Conservation (phyloP, 2,797 vertebrate genomes). For the Glyptemys insculpta region DNA sequence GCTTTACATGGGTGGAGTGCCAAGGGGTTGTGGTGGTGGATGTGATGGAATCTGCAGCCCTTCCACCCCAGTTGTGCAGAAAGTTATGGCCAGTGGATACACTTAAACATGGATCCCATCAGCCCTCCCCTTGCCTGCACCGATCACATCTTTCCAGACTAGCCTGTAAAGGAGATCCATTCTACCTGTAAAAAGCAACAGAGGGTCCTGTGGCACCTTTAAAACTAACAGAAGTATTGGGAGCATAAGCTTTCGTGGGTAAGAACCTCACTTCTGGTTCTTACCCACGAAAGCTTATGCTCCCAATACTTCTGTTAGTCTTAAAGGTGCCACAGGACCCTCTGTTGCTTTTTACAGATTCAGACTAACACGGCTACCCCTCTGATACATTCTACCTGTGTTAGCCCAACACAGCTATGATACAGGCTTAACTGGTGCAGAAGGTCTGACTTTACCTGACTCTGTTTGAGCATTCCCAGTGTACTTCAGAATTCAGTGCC, state of each 20-base stretch:
- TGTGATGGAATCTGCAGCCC: not conserved
- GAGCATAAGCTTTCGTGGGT: no score
- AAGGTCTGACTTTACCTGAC: not conserved
- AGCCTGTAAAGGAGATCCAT: not conserved
- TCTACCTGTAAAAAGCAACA: no score
- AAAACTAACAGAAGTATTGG: no score
- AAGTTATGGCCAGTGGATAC: not conserved
- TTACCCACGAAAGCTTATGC: no score
- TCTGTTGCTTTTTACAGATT: no score
- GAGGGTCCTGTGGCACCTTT: no score
- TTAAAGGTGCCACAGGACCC: no score
- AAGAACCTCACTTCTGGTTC: no score
- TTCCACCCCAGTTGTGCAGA: not conserved
- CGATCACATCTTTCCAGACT: not conserved
- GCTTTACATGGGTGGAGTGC: accelerated
- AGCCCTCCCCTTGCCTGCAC: not conserved
- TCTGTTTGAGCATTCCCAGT: not conserved
- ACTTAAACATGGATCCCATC: not conserved
- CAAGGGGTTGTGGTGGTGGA: no score
- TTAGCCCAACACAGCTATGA: not conserved
- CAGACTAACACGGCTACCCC: no score
- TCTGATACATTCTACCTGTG: not conserved
- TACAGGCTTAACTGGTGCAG: not conserved
- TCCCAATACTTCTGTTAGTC: no score
- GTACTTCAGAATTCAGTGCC: not conserved